Evolutionary conservation across 2,888 invertebrate species (phyloP).

Genomic region (Drosophila greeni): DNA sequence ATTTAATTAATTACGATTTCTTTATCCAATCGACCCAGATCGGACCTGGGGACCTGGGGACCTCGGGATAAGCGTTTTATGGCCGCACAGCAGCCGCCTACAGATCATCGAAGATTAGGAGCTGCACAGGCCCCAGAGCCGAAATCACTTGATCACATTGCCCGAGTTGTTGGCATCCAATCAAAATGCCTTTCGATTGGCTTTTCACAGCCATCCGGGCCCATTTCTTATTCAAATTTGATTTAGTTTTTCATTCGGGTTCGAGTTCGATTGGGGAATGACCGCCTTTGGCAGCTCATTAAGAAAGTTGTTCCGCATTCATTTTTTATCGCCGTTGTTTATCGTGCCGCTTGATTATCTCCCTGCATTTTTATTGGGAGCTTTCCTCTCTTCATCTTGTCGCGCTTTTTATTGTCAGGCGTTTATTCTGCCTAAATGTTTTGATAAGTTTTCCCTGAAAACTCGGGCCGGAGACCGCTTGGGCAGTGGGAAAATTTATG

Average conservation of each 20-base stretch:
- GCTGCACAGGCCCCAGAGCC: conserved; percentile 23
- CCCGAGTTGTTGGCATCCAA: conserved; percentile 51
- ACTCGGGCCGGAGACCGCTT: conserved; percentile 36
- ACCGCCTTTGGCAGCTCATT: conserved; percentile 71
- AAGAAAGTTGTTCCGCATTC: conserved; percentile 72
- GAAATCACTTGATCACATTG: conserved; percentile 64
- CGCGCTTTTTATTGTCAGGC: conserved; percentile 61
- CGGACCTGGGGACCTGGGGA: conserved; percentile 4
- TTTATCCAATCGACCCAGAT: conserved; percentile 71
- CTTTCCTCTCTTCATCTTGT: conserved; percentile 57
- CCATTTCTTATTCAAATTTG: conserved; percentile 70
- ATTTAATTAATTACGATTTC: conserved; percentile 73
- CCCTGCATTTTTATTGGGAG: conserved; percentile 20
- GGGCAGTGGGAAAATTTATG: conserved; percentile 58
- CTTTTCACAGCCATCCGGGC: conserved; percentile 44
- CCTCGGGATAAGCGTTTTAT: conserved; percentile 60
- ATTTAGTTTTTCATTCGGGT: conserved; percentile 53
- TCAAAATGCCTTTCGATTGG: conserved; percentile 56
- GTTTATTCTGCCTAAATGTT: conserved; percentile 72
- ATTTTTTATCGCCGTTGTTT: conserved; percentile 69
- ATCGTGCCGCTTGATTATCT: conserved; percentile 63
- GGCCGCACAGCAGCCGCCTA: conserved; percentile 69
- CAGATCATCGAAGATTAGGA: conserved; percentile 64
- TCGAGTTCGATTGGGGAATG: conserved; percentile 23
- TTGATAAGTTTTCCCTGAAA: conserved; percentile 62